Conservation (phyloP, 2,113 vertebrate genomes). For the Callipepla californica region DNA sequence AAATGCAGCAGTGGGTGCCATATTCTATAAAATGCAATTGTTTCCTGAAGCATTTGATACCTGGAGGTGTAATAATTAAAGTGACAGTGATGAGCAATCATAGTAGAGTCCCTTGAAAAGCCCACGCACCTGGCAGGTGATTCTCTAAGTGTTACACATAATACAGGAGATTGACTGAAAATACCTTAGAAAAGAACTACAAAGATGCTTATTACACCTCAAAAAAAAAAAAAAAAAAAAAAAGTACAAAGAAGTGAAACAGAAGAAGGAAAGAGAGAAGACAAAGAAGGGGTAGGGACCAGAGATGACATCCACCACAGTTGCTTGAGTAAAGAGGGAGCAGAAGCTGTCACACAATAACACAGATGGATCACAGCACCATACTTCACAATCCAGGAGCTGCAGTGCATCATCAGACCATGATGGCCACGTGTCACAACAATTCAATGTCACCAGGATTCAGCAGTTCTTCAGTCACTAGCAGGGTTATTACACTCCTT, state of each 20-base stretch:
- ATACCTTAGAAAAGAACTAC: not conserved
- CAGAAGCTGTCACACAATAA: not conserved
- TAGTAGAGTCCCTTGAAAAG: not conserved
- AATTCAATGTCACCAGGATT: not conserved
- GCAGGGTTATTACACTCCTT: not conserved
- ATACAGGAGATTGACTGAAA: not conserved
- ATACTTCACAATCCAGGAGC: not conserved
- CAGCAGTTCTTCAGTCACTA: not conserved
- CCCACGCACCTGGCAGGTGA: not conserved
- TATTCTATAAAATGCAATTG: not conserved
- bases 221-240: not conserved
- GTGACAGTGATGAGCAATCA: not conserved
- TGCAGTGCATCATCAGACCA: not conserved
- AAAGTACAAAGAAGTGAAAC: not conserved
- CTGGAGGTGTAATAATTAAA: not conserved
- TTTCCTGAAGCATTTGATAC: not conserved
- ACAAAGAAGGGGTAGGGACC: not conserved
- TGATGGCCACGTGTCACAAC: rapidly evolving
- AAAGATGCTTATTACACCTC: not conserved
- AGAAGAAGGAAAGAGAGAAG: not conserved
- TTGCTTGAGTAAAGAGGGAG: not conserved
- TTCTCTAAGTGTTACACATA: not conserved
- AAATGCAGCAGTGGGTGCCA: not conserved
- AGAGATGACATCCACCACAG: not conserved
- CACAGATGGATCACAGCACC: not conserved